Evolutionary conservation across 2,888 invertebrate species (phyloP), one percentile per base, ranked within the genome.

Genomic region (Elmis aenea): DNA sequence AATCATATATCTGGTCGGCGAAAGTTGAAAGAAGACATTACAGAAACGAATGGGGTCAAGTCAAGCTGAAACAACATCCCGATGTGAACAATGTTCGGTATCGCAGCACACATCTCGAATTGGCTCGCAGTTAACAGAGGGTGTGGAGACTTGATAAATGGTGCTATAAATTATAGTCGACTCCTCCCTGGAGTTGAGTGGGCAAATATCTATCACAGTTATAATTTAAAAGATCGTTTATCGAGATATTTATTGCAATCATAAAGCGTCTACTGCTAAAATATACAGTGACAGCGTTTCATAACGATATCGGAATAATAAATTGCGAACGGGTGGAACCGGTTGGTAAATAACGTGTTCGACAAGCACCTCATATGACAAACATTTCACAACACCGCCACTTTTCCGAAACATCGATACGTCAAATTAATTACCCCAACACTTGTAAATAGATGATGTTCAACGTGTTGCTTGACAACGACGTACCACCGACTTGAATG

Each of bases 61-160:
- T 64, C 64, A 58, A 61, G 65, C 64, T 59, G 64, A 66, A 67
- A 68, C 64, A 67, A 66, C 66, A 65, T 62, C 39, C 35, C 33
- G 31, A 45, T 37, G 36, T 42, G 38, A 43, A 40, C 42, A 46
- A 30, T 39, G 44, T 44, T 39, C 43, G 44, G 57, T 66, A 64
- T 64, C 64, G 60, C 59, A 60, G 69, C 72, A 71, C 70, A 72
- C 71, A 73, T 74, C 73, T 73, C 68, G 68, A 71, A 72, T 72
- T 71, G 72, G 72, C 69, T 71, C 67, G 66, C 67, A 66, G 66
- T 66, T 65, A 66, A 63, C 66, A 65, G 66, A 68, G 68, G 68
- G 68, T 67, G 68, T 68, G 68, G 67, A 67, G 59, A 65, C 58
- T 66, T 69, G 69, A 69, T 69, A 68, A 69, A 69, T 69, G 68